phyloP scores from a whole-genome alignment of 2,797 vertebrate species.

The Paguma larvata region DNA sequence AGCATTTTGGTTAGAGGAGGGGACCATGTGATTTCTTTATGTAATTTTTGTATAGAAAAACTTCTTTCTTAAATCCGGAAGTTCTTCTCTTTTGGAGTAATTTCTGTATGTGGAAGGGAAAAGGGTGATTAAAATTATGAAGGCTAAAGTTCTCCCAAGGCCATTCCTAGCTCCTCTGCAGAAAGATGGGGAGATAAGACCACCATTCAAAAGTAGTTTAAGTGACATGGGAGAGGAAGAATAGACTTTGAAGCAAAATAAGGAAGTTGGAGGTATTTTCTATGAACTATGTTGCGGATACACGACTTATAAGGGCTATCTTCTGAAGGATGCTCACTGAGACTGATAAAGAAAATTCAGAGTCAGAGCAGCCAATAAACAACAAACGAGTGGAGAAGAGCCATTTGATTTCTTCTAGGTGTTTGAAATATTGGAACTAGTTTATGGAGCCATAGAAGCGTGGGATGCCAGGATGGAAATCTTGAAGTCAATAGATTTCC shows the following conservation, averaged over 20 bases:
- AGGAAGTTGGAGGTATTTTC: background rate
- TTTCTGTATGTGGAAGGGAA: background rate
- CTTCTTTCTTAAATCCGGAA: background rate
- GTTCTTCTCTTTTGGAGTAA: background rate
- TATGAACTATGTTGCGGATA: background rate
- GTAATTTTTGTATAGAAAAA: background rate
- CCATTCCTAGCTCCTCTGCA: background rate
- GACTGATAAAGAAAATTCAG: background rate
- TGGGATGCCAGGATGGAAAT: constrained; percentile 3
- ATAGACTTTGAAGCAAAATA: constrained; percentile 5
- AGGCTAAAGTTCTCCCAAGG: background rate
- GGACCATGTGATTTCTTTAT: background rate
- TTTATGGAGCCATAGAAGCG: background rate
- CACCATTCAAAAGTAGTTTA: background rate
- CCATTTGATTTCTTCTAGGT: background rate
- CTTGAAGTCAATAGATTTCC: background rate
- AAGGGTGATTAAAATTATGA: background rate
- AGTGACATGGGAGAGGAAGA: background rate
- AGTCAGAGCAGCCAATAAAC: background rate
- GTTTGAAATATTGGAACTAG: constrained; percentile 9
- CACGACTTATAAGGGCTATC: background rate
- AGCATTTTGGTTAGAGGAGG: background rate
- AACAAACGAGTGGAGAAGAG: background rate
- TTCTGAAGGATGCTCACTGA: background rate
- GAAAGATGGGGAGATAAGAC: background rate